Evolutionary conservation across 2,888 invertebrate genomes (phyloP), one percentile per base, ranked within the genome.

Genomic region (Tubulanus polymorphus): DNA sequence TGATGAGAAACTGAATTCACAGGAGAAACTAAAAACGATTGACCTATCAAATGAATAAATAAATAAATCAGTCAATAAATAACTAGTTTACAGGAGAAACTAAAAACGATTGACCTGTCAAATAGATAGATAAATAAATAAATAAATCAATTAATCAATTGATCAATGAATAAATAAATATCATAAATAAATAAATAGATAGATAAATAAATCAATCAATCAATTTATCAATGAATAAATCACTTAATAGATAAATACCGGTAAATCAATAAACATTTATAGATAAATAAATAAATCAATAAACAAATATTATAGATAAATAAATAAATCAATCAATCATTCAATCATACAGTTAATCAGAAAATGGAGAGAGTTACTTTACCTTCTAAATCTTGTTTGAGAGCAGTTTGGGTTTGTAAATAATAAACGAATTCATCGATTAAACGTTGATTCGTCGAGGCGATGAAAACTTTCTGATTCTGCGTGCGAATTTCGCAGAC

Each of bases 51-150:
- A n/a, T n/a, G n/a, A n/a, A n/a, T n/a, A n/a, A n/a, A n/a, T n/a
- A n/a, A n/a, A n/a, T n/a, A n/a, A n/a, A n/a, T n/a, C n/a, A n/a
- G n/a, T n/a, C n/a, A n/a, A n/a, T n/a, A n/a, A n/a, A n/a, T n/a
- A n/a, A n/a, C n/a, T n/a, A 72, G 53, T 70, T 69, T 51, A 75
- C 76, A 35, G 76, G 74, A 18, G 72, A 59, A 23, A 78, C 75
- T 15, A 63, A 58, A 53, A 71, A 70, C 41, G 67, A 60, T 48
- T 70, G 71, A 54, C 69, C 77, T n/a, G 27, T 32, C n/a, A n/a
- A n/a, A n/a, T n/a, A n/a, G n/a, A n/a, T n/a, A n/a, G n/a, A n/a
- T n/a, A 35, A n/a, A n/a, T n/a, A n/a, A n/a, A n/a, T n/a, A n/a
- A n/a, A n/a, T n/a, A n/a, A n/a, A n/a, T n/a, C n/a, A n/a, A n/a